Conservation (phyloP, 2,888 invertebrate genomes). For the Acanthococcus lagerstroemiae region DNA sequence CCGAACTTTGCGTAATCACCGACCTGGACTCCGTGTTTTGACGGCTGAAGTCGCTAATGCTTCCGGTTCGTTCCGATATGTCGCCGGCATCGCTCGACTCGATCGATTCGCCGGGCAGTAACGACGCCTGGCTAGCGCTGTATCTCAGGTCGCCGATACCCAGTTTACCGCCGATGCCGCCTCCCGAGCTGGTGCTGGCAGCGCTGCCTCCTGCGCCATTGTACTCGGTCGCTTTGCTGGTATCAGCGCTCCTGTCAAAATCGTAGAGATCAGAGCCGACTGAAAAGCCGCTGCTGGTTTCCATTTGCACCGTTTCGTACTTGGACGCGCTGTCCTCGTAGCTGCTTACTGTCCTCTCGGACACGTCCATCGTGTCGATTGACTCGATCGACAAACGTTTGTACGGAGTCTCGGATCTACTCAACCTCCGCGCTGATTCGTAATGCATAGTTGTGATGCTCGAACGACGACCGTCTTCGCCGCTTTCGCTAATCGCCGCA, state of each 20-base stretch:
- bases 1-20: slow-evolving; percentile 54
- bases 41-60: slow-evolving; percentile 44
- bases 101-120: slow-evolving; percentile 55
- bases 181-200: slow-evolving; percentile 41
- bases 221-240: slow-evolving; percentile 16
- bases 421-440: neutral
- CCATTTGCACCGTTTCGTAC: slow-evolving; percentile 28
- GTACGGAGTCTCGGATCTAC: slow-evolving; percentile 41
- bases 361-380: slow-evolving; percentile 52
- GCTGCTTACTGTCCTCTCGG: slow-evolving; percentile 48
- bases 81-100: slow-evolving; percentile 59
- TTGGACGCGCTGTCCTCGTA: slow-evolving; percentile 41
- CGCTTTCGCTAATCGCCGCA: neutral
- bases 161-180: no score
- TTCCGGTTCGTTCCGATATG: slow-evolving; percentile 47
- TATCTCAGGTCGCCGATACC: slow-evolving; percentile 21
- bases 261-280: slow-evolving; percentile 25
- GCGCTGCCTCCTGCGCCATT: slow-evolving; percentile 6
- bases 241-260: slow-evolving; percentile 4
- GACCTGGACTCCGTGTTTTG: slow-evolving; percentile 37
- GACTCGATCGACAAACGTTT: slow-evolving; percentile 59
- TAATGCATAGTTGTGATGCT: slow-evolving; percentile 6
- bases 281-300: slow-evolving; percentile 31
- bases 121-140: slow-evolving; percentile 41
- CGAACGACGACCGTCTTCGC: neutral